Conservation (phyloP, 2,888 invertebrate genomes). For the Dryococelus australis region DNA sequence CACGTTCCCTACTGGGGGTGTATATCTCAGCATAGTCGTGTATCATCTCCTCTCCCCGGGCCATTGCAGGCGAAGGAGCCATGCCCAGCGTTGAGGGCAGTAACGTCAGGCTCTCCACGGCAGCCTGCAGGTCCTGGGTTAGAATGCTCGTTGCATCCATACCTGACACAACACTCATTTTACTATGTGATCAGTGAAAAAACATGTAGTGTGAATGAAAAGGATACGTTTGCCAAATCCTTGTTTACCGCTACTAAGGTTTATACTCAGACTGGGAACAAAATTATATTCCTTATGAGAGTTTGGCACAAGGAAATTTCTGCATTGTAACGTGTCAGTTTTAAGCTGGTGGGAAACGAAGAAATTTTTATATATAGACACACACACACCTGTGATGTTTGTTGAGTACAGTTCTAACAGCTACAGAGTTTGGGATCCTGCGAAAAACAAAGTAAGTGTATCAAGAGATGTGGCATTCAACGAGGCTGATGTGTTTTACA, state of each 20-base stretch:
- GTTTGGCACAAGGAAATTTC: too few relatives aligned
- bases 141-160: conserved; percentile 48
- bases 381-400: too few relatives aligned
- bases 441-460: too few relatives aligned
- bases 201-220: too few relatives aligned
- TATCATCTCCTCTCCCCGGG: conserved; percentile 59
- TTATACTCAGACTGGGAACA: not conserved
- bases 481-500: too few relatives aligned
- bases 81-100: conserved; percentile 50
- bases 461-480: too few relatives aligned
- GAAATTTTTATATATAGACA: too few relatives aligned
- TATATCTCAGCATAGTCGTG: conserved; percentile 96
- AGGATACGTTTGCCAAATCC: not conserved
- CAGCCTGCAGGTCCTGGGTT: conserved; percentile 65
- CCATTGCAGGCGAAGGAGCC: not conserved
- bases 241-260: not conserved
- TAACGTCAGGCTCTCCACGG: conserved; percentile 65
- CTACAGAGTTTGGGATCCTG: too few relatives aligned
- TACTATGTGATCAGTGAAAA: not conserved
- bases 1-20: conserved; percentile 84
- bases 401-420: too few relatives aligned
- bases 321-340: too few relatives aligned
- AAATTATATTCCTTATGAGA: not conserved
- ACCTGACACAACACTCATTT: conserved; percentile 21
- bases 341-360: too few relatives aligned